phyloP scores from a whole-genome alignment of 2,113 vertebrate genomes.

The Mormyrus iriodes region DNA sequence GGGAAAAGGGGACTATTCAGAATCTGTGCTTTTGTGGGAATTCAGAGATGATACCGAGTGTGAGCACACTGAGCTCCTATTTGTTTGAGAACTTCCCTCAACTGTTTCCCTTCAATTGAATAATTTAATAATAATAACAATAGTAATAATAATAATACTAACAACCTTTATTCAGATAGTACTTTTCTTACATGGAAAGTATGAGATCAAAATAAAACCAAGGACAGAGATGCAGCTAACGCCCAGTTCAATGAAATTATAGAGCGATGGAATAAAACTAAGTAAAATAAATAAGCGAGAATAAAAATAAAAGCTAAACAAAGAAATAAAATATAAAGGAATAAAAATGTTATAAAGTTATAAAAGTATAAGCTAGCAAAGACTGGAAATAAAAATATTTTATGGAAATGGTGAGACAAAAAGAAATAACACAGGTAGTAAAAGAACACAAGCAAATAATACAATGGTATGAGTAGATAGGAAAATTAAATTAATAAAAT shows the following conservation, averaged over 20 bases:
- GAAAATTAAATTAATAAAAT: no score
- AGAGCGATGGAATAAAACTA: background rate
- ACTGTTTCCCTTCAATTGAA: background rate
- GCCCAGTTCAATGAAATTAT: background rate
- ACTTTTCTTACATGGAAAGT: background rate
- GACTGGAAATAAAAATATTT: no score
- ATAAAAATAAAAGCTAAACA: background rate
- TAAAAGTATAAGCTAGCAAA: no score
- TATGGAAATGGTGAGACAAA: no score
- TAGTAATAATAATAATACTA: background rate
- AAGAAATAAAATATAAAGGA: background rate
- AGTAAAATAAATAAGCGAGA: background rate
- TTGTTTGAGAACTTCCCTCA: background rate
- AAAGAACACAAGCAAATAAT: no score
- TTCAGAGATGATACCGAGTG: background rate
- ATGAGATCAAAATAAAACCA: background rate
- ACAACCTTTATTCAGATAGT: background rate
- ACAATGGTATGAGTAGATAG: no score
- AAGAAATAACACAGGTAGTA: no score
- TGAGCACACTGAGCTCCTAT: background rate
- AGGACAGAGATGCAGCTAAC: background rate
- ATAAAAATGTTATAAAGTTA: background rate
- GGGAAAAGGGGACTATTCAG: background rate
- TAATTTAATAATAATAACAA: background rate
- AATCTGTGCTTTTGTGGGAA: background rate